Conservation (phyloP, 2,113 vertebrate species). For the Leptobrachium ailaonicum region DNA sequence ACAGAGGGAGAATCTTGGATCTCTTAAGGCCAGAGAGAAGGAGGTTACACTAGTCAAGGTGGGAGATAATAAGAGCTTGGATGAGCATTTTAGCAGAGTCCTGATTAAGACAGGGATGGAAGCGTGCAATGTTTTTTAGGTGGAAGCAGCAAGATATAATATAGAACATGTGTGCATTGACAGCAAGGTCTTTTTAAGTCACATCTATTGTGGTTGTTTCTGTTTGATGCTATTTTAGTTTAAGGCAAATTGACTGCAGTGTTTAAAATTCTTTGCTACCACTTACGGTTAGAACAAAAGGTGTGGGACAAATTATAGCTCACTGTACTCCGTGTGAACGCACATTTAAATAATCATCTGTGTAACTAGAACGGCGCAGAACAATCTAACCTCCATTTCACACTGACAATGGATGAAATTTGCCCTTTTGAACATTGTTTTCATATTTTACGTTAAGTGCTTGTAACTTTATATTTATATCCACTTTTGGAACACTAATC, state of each 20-base stretch:
- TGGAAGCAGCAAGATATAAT: no score
- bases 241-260: slow-evolving; percentile 14
- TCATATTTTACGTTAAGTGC: neutral
- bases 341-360: slow-evolving; percentile 3
- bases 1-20: no score
- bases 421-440: neutral
- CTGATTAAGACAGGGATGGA: no score
- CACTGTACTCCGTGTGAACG: slow-evolving; percentile 19
- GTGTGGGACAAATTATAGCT: slow-evolving; percentile 32
- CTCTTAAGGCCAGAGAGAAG: no score
- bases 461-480: no score
- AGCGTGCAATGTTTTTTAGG: no score
- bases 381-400: slow-evolving; percentile 14
- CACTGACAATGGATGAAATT: neutral
- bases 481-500: no score
- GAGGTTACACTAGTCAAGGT: no score
- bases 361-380: slow-evolving; percentile 3
- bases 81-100: no score
- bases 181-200: neutral
- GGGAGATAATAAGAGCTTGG: no score
- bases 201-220: neutral
- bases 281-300: slow-evolving; percentile 30
- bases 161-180: no score
- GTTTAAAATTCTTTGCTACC: slow-evolving; percentile 10
- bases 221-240: slow-evolving; percentile 15